Evolutionary conservation across 2,888 invertebrate species (phyloP).

Genomic region (Oscheius myriophilus): DNA sequence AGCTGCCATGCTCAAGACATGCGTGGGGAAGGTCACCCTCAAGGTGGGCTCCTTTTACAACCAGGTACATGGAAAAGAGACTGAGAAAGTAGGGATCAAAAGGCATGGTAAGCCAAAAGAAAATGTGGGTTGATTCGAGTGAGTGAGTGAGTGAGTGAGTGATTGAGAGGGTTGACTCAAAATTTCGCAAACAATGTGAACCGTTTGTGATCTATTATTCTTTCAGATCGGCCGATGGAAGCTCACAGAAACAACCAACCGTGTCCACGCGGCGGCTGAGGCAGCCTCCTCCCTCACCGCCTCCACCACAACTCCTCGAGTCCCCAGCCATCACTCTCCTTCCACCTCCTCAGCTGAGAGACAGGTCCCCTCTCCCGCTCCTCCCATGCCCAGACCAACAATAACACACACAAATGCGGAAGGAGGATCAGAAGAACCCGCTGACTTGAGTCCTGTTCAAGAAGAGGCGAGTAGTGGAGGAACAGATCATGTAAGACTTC

Average conservation of each 20-base stretch:
- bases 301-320: conserved; percentile 50
- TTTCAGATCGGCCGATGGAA: conserved; percentile 68
- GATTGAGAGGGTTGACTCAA: no score
- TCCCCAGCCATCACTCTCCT: conserved; percentile 28
- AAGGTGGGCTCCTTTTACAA: conserved; percentile 45
- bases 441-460: conserved; percentile 60
- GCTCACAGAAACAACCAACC: conserved; percentile 66
- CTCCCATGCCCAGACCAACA: conserved; percentile 48
- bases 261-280: conserved; percentile 62
- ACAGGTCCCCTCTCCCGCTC: conserved; percentile 59
- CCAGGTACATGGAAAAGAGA: neutral
- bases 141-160: no score
- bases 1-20: conserved; percentile 83
- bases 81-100: neutral
- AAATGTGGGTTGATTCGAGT: no score
- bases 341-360: conserved; percentile 20
- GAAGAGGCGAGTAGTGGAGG: conserved; percentile 63
- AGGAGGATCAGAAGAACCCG: conserved; percentile 42
- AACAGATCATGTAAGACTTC: conserved; percentile 50
- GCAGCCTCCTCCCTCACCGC: conserved; percentile 40
- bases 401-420: conserved; percentile 56
- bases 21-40: conserved; percentile 67
- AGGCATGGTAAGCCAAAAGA: no score
- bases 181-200: neutral
- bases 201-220: neutral